Evolutionary conservation across 2,888 invertebrate species (phyloP), one percentile per base, ranked within the genome.

Genomic region (Sinhomidia bicolor): DNA sequence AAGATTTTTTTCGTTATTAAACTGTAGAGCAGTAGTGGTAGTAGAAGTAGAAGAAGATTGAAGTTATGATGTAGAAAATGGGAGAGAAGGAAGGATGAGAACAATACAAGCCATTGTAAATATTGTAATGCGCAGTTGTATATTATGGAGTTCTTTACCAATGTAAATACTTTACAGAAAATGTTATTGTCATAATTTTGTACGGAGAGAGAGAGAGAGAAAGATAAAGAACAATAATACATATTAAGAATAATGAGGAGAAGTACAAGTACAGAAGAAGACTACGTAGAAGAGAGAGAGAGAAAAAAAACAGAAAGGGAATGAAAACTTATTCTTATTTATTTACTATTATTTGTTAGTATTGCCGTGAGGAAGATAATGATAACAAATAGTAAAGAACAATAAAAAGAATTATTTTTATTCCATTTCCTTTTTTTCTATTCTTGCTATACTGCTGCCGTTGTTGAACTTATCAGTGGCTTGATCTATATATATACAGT

Each of bases 111-210:
- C 9, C 74, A 71, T 83, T 83, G 83, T 83, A 29, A 65, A 29
- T n/a, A 32, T 14, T 32, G 10, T 0, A n/a, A 62, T 26, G 32
- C n/a, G 14, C 32, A 62, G n/a, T 17, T 62, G 62, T 14, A 62
- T n/a, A 20, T n/a, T 7, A 20, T 20, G 20, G 20, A 20, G 62
- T 9, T 36, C 7, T 6, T 7, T 60, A 60, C 26, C 20, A 23
- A 60, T 29, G 29, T 60, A 12, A 60, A n/a, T 10, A 10, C 29
- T 26, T 60, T 29, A 76, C 60, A 62, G 29, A 54, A 41, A 47
- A 84, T 60, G 36, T 71, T 54, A 81, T 81, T 81, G 62, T 81
- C 47, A 81, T n/a, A n/a, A n/a, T n/a, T n/a, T n/a, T n/a, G 81
- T 12, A 60, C 44, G 14, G 9, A 29, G 36, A 51, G 68, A 71